Evolutionary conservation across 2,797 vertebrate species (phyloP).

Genomic region (Myripristis murdjan): DNA sequence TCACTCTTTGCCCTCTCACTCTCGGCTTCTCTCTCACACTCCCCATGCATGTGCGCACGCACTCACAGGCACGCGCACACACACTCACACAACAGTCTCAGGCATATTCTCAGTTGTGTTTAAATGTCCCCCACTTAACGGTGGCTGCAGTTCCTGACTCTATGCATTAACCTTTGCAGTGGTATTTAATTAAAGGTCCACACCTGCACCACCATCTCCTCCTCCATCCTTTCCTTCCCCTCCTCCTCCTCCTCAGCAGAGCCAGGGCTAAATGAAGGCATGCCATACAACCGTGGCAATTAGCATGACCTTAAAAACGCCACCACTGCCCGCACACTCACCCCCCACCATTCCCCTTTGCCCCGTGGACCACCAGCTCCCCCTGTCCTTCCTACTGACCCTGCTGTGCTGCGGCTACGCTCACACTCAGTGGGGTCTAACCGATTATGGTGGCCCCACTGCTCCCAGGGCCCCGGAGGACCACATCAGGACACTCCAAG

Average conservation of each 20-base stretch:
- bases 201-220: constrained; percentile 79
- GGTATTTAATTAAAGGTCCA: constrained; percentile 90
- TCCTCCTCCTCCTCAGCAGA: constrained; percentile 46
- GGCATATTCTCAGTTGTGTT: constrained; percentile 64
- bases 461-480: constrained; percentile 54
- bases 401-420: constrained; percentile 69
- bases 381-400: constrained; percentile 75
- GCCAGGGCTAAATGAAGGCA: constrained; percentile 74
- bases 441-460: constrained; percentile 64
- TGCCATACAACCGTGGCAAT: constrained; percentile 81
- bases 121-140: constrained; percentile 72
- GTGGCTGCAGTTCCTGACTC: constrained; percentile 75
- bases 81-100: constrained; percentile 41
- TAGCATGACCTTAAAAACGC: constrained; percentile 88
- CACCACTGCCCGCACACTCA: constrained; percentile 58
- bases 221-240: constrained; percentile 40
- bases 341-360: constrained; percentile 60
- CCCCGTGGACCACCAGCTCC: constrained; percentile 63
- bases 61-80: constrained; percentile 3
- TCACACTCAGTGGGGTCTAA: constrained; percentile 68
- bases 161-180: constrained; percentile 87
- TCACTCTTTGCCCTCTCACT: background rate
- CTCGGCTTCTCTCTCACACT: background rate
- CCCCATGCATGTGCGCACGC: background rate
- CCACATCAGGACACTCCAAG: constrained; percentile 69